Conservation (phyloP, 2,113 vertebrate species). For the Eleginops maclovinus region DNA sequence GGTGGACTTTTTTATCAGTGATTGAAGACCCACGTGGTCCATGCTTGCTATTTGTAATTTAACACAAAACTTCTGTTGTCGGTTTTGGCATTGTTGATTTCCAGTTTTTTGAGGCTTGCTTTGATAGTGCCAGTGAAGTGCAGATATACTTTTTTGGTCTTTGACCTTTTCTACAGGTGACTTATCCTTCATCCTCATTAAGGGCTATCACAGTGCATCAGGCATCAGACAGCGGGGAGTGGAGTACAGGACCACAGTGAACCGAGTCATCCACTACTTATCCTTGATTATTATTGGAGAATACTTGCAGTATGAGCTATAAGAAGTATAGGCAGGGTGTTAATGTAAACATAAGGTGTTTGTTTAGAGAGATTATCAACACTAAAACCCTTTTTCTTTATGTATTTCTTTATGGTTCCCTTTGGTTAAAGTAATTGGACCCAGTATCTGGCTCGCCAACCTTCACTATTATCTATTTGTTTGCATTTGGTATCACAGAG, state of each 20-base stretch:
- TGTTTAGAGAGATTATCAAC: slow-evolving; percentile 59
- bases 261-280: slow-evolving; percentile 63
- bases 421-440: slow-evolving; percentile 20
- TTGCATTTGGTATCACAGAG: slow-evolving; percentile 45
- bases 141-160: slow-evolving; percentile 71
- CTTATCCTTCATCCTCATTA: slow-evolving; percentile 81
- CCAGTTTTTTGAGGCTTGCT: slow-evolving; percentile 69
- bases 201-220: slow-evolving; percentile 82
- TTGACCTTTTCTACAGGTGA: slow-evolving; percentile 76
- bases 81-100: slow-evolving; percentile 62
- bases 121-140: slow-evolving; percentile 80
- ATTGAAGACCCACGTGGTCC: slow-evolving; percentile 69
- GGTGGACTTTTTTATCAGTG: slow-evolving; percentile 70
- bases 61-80: slow-evolving; percentile 57
- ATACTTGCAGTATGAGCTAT: slow-evolving; percentile 53
- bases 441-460: slow-evolving; percentile 29
- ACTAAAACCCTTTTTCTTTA: slow-evolving; percentile 52
- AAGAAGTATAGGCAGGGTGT: slow-evolving; percentile 54
- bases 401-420: slow-evolving; percentile 26
- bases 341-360: slow-evolving; percentile 47
- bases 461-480: slow-evolving; percentile 20
- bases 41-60: slow-evolving; percentile 75
- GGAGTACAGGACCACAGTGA: slow-evolving; percentile 63
- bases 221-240: slow-evolving; percentile 66
- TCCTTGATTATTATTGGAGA: slow-evolving; percentile 56